Percentiles rank a stretch among this genome's conserved stretches.
phyloP scores from a whole-genome alignment of 2,797 vertebrate genomes.

The Lacerta viridis region DNA sequence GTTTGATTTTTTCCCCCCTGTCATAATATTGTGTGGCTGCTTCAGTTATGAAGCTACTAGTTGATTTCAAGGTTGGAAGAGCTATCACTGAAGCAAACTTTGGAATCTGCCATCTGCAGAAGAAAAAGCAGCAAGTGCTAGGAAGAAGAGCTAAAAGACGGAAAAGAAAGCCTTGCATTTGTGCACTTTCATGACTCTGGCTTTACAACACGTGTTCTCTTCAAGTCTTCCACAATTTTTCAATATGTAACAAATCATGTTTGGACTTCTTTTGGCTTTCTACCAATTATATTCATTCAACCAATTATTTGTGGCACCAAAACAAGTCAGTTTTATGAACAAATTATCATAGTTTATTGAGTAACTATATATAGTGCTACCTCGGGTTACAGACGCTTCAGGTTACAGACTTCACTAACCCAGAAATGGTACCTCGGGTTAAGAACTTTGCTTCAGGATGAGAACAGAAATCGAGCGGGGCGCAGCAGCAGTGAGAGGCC shows the following conservation, averaged over 20 bases:
- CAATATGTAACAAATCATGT: background rate
- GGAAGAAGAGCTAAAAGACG: background rate
- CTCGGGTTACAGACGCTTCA: too few species aligned
- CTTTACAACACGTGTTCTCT: background rate
- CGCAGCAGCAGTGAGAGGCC: too few species aligned
- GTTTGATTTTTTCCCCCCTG: background rate
- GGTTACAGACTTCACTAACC: too few species aligned
- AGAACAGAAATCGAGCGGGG: too few species aligned
- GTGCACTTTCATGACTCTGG: background rate
- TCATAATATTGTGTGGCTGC: background rate
- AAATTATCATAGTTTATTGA: background rate
- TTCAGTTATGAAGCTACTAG: rapidly evolving
- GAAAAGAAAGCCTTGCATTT: background rate
- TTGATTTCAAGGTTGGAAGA: background rate
- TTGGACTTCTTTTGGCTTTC: background rate
- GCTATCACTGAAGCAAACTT: rapidly evolving
- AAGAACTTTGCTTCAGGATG: too few species aligned
- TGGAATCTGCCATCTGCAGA: conserved; percentile 3
- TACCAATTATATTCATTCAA: background rate
- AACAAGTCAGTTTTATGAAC: background rate
- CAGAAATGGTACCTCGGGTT: too few species aligned
- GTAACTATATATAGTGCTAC: too few species aligned
- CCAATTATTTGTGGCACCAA: background rate
- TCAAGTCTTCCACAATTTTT: background rate
- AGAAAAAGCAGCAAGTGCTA: background rate